These are phyloP conservation scores for Hucho hucho DNA, from an alignment of 2,113 vertebrate genomes.

Conservation along the genomic window DNA sequence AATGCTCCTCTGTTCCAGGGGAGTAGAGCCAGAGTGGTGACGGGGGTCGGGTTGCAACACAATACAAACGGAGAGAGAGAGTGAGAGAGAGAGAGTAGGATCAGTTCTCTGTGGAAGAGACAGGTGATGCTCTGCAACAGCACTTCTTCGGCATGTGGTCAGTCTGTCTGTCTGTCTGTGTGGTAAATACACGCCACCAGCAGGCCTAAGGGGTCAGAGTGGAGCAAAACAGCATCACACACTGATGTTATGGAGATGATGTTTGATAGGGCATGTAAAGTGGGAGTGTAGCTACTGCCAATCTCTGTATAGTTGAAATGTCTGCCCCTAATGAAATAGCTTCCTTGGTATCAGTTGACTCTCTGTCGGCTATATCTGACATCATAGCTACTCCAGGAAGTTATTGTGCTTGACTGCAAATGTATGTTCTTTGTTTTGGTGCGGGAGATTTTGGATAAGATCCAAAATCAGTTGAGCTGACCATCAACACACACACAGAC, in stretches of 20 bases:
- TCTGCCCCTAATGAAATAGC: constrained; percentile 18
- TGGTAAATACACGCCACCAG: constrained; percentile 10
- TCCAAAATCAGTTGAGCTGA: no score
- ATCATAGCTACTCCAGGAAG: constrained; percentile 22
- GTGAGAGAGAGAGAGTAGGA: neutral
- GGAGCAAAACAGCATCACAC: neutral
- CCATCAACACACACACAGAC: neutral
- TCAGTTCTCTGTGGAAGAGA: neutral
- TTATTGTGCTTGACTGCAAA: constrained; percentile 3
- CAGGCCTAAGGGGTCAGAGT: constrained; percentile 15
- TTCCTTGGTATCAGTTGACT: constrained; percentile 15
- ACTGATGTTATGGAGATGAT: constrained; percentile 20
- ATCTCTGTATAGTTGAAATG: neutral
- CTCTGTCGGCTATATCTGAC: constrained; percentile 9
- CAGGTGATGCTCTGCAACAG: neutral
- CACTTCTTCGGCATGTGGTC: neutral
- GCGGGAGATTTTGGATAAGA: neutral
- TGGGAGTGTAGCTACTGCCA: constrained; percentile 16
- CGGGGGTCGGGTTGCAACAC: constrained; percentile 53
- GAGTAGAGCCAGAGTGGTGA: neutral
- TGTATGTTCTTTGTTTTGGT: neutral
- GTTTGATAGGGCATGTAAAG: constrained; percentile 27
- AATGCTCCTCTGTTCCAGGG: constrained; percentile 40
- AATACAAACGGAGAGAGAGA: constrained; percentile 39
- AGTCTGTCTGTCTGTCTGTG: neutral